Percentiles rank a stretch among this genome's conserved stretches.
Conservation (phyloP, 2,888 invertebrate species). For the Tetanocera ferruginea region DNA sequence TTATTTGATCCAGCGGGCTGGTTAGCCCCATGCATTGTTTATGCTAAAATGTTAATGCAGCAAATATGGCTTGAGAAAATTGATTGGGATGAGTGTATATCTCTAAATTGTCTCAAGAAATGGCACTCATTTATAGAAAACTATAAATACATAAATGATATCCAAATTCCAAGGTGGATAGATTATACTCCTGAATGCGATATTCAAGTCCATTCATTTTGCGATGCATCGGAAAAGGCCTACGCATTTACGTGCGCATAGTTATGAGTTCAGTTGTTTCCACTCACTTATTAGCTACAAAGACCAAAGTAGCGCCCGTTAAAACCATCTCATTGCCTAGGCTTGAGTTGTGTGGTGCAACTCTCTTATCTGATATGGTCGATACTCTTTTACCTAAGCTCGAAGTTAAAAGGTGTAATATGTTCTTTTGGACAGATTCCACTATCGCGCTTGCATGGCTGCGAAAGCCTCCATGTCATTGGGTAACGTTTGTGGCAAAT, state of each 20-base stretch:
- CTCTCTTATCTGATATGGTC: too few species aligned
- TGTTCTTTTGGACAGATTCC: too few species aligned
- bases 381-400: too few species aligned
- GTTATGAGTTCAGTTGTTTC: neutral
- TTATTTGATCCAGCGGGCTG: too few species aligned
- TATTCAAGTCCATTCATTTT: neutral
- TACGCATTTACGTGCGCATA: conserved; percentile 4
- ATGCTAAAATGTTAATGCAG: too few species aligned
- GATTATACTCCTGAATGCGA: neutral
- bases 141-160: neutral
- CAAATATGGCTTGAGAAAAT: too few species aligned
- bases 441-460: neutral
- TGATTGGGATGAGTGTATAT: neutral
- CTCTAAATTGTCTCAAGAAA: neutral
- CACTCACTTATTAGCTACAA: neutral
- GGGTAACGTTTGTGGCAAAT: neutral
- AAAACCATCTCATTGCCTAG: neutral
- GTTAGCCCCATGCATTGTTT: too few species aligned
- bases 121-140: neutral
- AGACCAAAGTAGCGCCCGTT: neutral
- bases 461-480: neutral
- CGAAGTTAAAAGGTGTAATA: too few species aligned
- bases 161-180: conserved; percentile 1
- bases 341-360: neutral
- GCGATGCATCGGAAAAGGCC: too few species aligned